A percentile compares a stretch with the other conserved stretches of the same genome.
Conservation (phyloP, 2,888 invertebrate species). For the Catocala nupta region DNA sequence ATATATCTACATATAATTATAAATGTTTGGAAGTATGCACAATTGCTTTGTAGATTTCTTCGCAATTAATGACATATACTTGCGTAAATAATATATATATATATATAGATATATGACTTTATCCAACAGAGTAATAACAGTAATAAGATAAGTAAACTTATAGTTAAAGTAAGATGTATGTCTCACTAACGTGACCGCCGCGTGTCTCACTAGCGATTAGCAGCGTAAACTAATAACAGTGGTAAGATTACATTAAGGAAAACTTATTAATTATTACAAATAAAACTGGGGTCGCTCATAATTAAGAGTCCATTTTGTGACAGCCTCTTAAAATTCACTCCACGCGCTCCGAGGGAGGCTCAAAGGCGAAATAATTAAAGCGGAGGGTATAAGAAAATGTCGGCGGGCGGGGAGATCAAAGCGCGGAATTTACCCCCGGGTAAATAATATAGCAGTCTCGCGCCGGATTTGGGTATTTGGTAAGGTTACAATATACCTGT, state of each 20-base stretch:
- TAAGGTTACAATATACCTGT: slow-evolving; percentile 58
- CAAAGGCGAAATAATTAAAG: slow-evolving; percentile 86
- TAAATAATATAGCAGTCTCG: slow-evolving; percentile 73
- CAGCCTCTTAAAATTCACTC: slow-evolving; percentile 84
- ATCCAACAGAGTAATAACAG: too few species aligned
- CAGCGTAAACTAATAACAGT: slow-evolving; percentile 50
- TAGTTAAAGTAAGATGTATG: too few species aligned
- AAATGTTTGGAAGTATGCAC: too few species aligned
- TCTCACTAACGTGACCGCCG: too few species aligned
- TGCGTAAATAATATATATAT: too few species aligned
- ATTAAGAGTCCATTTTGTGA: slow-evolving; percentile 85
- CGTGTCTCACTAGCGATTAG: slow-evolving; percentile 20
- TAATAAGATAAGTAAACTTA: too few species aligned
- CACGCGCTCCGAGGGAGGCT: slow-evolving; percentile 73
- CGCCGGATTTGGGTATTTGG: slow-evolving; percentile 68
- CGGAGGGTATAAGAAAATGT: slow-evolving; percentile 81
- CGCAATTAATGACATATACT: too few species aligned
- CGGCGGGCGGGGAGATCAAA: slow-evolving; percentile 79
- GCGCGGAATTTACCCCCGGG: slow-evolving; percentile 74
- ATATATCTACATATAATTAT: too few species aligned
- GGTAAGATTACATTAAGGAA: slow-evolving; percentile 53
- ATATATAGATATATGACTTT: too few species aligned
- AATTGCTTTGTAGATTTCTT: too few species aligned
- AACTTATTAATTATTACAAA: slow-evolving; percentile 83
- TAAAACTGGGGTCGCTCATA: slow-evolving; percentile 75